Base-by-base conservation (phyloP, 2,888 invertebrate species). In the Entomobrya multifasciata region DNA sequence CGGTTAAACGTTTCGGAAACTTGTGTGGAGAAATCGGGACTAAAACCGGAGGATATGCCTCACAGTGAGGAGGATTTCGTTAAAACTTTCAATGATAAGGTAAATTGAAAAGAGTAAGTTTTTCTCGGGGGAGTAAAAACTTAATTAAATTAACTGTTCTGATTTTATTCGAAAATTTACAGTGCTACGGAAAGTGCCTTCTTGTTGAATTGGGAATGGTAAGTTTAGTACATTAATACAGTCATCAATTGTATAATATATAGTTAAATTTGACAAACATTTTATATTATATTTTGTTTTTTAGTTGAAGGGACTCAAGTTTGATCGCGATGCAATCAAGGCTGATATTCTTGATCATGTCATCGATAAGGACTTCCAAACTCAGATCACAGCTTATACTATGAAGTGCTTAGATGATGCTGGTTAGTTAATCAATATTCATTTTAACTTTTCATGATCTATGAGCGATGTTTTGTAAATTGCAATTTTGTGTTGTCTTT, bases 101-200 rank as follows among this genome's bases (percentile, higher is more conserved):
- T 88, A 74, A 67, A 27, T 25, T 0, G 22, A 13, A 11, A 55
- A 55, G 4, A 17, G 3, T 11, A n/a, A n/a, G n/a, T n/a, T n/a
- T n/a, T n/a, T n/a, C n/a, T n/a, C n/a, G 36, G 36, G 4, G 36
- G 36, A 36, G 8, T 36, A 36, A 8, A 36, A 36, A n/a, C n/a
- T n/a, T n/a, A n/a, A n/a, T n/a, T n/a, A n/a, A n/a, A n/a, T n/a
- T n/a, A n/a, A n/a, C n/a, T n/a, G n/a, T n/a, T n/a, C n/a, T n/a
- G n/a, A n/a, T n/a, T n/a, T n/a, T n/a, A n/a, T n/a, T n/a, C n/a
- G n/a, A 30, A 6, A 52, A 55, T 60, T 49, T 84, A 52, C 49
- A 88, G 88, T 88, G 88, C 44, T 88, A 83, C 70, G 86, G 78
- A 47, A 86, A 88, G 67, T 88, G 88, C 20, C 85, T 88, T 22